Evolutionary conservation across 2,888 invertebrate genomes (phyloP), one percentile per base, ranked within the genome.

Genomic region (Thymelicus acteon): DNA sequence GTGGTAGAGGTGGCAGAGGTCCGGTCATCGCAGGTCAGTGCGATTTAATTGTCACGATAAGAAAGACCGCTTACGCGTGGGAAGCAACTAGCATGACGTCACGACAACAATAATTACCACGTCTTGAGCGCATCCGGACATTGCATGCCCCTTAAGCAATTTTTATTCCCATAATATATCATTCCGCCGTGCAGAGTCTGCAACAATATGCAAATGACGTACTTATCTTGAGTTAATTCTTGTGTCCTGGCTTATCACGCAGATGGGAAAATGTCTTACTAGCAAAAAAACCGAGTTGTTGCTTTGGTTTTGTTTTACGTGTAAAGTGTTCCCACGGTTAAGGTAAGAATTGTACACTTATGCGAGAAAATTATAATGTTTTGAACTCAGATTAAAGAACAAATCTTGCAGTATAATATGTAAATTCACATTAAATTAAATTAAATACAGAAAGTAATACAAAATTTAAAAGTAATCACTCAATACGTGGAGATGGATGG

Each of bases 31-130:
- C 79, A 80, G 85, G 85, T 85, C 85, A 86, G 82, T 83, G 81
- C 85, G 85, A 89, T 88, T 88, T 87, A 88, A 90, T 88, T 89
- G 87, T 87, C 76, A 78, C 79, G 84, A 85, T 87, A 88, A 87
- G 82, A 80, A 31, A 44, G 80, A 78, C 77, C 79, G 77, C 81
- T 80, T 80, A 64, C 78, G 85, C 87, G 86, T 89, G 90, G 85
- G 88, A 88, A 83, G 74, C 82, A 78, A 73, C 70, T 64, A 72
- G 77, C 79, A 75, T 86, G 86, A 87, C 86, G 87, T 86, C 86
- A 87, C 81, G 77, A 74, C 78, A 76, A 75, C 80, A 63, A 75
- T 85, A 83, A 85, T 84, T 85, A 82, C 79, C 70, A 77, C 80
- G 83, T 83, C 86, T 85, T 84, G 81, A 75, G 76, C 76, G 75